A percentile compares a stretch with the other conserved stretches of the same genome.
Evolutionary conservation across 2,888 invertebrate species (phyloP).

Genomic region (Cantharis lateralis): DNA sequence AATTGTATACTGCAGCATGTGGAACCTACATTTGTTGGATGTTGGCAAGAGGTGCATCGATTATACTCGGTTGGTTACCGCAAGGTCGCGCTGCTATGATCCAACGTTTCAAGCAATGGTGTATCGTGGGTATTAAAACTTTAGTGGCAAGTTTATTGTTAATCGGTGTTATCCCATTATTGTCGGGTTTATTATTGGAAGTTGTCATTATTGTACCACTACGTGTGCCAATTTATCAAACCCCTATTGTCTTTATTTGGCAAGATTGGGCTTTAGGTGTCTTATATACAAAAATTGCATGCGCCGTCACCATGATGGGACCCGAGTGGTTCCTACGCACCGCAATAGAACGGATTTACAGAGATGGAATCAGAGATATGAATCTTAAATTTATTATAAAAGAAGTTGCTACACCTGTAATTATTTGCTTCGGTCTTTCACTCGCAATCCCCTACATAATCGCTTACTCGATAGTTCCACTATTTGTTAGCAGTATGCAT

Average conservation of each 20-base stretch:
- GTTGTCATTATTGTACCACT: conserved; percentile 90
- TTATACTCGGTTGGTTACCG: conserved; percentile 86
- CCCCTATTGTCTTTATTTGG: conserved; percentile 86
- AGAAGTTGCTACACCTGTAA: conserved; percentile 88
- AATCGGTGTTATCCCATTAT: conserved; percentile 86
- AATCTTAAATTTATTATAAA: conserved; percentile 84
- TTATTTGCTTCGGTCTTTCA: conserved; percentile 85
- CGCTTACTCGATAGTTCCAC: conserved; percentile 76
- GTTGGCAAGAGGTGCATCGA: conserved; percentile 77
- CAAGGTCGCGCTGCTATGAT: conserved; percentile 81
- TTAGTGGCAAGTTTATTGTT: conserved; percentile 77
- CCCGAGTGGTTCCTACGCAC: conserved; percentile 93
- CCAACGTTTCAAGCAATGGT: conserved; percentile 75
- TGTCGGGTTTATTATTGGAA: conserved; percentile 91
- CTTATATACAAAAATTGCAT: conserved; percentile 95
- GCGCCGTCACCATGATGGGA: conserved; percentile 96
- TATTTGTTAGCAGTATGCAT: conserved; percentile 66
- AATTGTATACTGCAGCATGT: conserved; percentile 93
- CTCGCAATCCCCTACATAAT: conserved; percentile 92
- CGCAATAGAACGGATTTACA: conserved; percentile 90
- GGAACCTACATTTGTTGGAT: conserved; percentile 96
- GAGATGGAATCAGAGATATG: conserved; percentile 92
- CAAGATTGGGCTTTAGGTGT: conserved; percentile 99
- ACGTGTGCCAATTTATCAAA: conserved; percentile 88
- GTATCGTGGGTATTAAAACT: conserved; percentile 74